Percentiles rank a stretch among this genome's conserved stretches.
phyloP scores from a whole-genome alignment of 2,113 vertebrate species.

The Xiphorhynchus elegans region DNA sequence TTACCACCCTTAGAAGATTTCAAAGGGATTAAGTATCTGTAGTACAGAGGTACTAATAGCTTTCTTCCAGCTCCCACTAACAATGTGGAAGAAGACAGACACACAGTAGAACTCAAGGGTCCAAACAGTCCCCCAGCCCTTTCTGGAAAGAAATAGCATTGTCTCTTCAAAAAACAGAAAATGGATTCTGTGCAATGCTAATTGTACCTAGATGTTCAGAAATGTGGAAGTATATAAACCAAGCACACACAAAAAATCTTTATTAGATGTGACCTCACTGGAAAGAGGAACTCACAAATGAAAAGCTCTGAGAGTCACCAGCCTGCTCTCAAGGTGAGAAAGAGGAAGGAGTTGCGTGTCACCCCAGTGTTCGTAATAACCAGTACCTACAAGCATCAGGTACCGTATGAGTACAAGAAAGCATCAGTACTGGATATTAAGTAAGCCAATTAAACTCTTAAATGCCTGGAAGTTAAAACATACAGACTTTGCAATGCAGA shows the following conservation, averaged over 20 bases:
- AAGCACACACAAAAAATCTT: neutral
- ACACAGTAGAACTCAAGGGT: rapidly evolving
- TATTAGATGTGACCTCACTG: neutral
- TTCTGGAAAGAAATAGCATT: neutral
- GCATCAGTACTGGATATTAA: neutral
- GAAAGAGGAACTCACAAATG: neutral
- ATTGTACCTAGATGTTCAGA: neutral
- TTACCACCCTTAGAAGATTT: neutral
- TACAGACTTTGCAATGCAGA: neutral
- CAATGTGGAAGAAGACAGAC: neutral
- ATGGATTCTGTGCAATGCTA: neutral
- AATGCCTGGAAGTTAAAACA: neutral
- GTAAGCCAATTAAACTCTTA: neutral
- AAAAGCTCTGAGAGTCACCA: neutral
- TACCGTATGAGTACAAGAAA: neutral
- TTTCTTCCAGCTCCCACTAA: neutral
- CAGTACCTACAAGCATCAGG: neutral
- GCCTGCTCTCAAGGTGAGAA: neutral
- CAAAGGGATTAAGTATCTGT: neutral
- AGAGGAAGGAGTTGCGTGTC: neutral
- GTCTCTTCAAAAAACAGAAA: neutral
- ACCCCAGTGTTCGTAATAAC: neutral
- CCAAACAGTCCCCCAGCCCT: neutral
- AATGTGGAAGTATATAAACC: neutral
- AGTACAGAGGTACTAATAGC: neutral